phyloP scores from a whole-genome alignment of 2,113 vertebrate genomes.

The Eublepharis macularius region DNA sequence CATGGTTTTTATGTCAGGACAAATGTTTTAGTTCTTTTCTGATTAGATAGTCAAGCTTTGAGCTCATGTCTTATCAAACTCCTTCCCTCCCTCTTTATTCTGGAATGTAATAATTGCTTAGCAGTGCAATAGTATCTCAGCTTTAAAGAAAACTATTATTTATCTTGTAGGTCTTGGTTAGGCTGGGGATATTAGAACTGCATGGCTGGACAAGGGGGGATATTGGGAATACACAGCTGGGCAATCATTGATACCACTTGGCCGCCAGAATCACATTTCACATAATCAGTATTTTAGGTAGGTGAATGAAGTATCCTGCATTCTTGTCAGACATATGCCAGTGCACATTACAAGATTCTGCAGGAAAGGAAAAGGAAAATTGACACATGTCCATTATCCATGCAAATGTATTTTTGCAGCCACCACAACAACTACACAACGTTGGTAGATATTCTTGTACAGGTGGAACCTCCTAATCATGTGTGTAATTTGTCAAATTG shows the following conservation, averaged over 20 bases:
- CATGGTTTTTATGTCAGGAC: neutral
- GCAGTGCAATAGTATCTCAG: neutral
- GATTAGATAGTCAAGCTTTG: conserved; percentile 24
- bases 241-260: neutral
- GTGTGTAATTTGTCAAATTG: neutral
- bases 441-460: neutral
- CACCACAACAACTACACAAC: neutral
- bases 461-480: neutral
- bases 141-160: conserved; percentile 6
- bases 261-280: neutral
- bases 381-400: neutral
- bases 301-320: neutral
- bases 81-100: neutral
- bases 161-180: neutral
- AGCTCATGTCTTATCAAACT: neutral
- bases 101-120: conserved; percentile 29
- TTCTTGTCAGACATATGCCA: neutral
- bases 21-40: conserved; percentile 15
- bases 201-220: neutral
- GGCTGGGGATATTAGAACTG: neutral
- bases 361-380: neutral
- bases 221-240: neutral
- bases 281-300: neutral
- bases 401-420: neutral
- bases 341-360: neutral